A percentile compares a stretch with the other conserved stretches of the same genome.
Evolutionary conservation across 1,140 invertebrate species (phyloP).

Genomic region (Nasonia giraulti): DNA sequence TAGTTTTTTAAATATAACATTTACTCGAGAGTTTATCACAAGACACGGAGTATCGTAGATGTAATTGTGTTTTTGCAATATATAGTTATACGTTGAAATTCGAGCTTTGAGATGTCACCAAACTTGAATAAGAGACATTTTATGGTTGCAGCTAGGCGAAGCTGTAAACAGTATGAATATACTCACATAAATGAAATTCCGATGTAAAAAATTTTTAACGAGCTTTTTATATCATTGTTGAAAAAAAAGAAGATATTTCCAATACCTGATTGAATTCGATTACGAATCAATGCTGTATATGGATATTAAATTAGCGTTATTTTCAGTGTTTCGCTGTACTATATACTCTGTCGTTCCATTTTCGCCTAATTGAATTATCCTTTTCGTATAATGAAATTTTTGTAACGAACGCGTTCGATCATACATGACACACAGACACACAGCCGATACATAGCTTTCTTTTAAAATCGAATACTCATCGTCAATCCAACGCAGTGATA

Average conservation of each 20-base stretch:
- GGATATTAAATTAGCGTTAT: too few species aligned
- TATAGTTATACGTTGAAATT: too few species aligned
- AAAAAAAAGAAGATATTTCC: too few species aligned
- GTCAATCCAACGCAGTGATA: slow-evolving; percentile 10
- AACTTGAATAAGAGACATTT: background rate
- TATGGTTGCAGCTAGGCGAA: background rate
- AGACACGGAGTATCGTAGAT: too few species aligned
- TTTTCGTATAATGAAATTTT: background rate
- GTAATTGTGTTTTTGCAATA: too few species aligned
- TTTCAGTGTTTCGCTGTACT: background rate
- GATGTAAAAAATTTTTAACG: background rate
- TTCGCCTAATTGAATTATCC: background rate
- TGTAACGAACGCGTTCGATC: background rate
- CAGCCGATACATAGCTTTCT: background rate
- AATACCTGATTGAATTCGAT: background rate
- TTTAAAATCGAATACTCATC: slow-evolving; percentile 33
- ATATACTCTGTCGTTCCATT: background rate
- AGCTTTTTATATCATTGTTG: background rate
- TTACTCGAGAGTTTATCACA: too few species aligned
- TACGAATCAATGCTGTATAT: too few species aligned
- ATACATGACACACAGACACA: background rate
- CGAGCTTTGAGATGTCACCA: background rate
- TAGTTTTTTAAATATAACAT: too few species aligned
- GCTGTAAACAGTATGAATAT: background rate
- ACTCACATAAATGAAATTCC: background rate